These are phyloP conservation scores for Phymorhynchus buccinoides DNA, from an alignment of 1,140 invertebrate species.

Conservation along the genomic window DNA sequence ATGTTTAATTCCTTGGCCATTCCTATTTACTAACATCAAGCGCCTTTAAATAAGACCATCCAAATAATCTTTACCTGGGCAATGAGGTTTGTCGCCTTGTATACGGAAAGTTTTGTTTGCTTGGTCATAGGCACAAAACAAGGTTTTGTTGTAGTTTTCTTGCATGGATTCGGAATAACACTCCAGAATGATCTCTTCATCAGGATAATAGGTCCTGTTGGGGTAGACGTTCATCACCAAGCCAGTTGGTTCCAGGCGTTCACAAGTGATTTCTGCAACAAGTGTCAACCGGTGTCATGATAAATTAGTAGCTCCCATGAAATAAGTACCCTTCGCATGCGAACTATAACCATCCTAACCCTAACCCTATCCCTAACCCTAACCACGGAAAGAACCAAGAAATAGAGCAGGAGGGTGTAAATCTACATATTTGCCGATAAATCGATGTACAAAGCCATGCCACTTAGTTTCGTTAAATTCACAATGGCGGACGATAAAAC, in stretches of 20 bases:
- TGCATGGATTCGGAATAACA: neutral
- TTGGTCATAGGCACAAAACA: constrained; percentile 51
- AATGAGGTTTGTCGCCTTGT: constrained; percentile 46
- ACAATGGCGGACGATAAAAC: too few relatives aligned
- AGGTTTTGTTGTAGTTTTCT: neutral
- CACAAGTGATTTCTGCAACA: constrained; percentile 13
- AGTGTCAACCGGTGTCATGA: neutral
- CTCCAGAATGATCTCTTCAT: neutral
- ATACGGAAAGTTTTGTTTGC: constrained; percentile 38
- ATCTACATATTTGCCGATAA: too few relatives aligned
- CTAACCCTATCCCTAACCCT: too few relatives aligned
- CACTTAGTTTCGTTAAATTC: too few relatives aligned
- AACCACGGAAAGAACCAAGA: too few relatives aligned
- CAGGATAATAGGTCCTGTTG: neutral
- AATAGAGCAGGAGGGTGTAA: too few relatives aligned
- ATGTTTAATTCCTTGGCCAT: too few relatives aligned
- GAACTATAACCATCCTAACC: too few relatives aligned
- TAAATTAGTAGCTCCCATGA: too few relatives aligned
- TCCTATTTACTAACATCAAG: too few relatives aligned
- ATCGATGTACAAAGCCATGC: too few relatives aligned
- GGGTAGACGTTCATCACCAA: constrained; percentile 17
- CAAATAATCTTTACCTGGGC: constrained; percentile 46
- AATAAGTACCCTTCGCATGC: too few relatives aligned
- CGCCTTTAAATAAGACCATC: neutral
- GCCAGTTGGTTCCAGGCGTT: neutral